Evolutionary conservation across 2,888 invertebrate genomes (phyloP).

Genomic region (Tenthredo scrophulariae): DNA sequence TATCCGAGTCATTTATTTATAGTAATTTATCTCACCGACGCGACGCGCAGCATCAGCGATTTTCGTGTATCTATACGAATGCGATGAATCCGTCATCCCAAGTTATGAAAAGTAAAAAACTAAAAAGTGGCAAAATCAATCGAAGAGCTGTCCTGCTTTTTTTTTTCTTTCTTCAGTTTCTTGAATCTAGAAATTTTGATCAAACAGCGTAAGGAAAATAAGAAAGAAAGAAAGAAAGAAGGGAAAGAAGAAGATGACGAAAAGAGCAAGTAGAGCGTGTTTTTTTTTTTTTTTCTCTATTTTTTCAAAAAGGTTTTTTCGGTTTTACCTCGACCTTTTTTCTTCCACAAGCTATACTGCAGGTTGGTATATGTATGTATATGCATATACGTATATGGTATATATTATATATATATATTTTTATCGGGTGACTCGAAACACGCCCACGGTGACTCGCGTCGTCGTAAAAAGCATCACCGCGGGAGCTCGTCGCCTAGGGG

Average conservation of each 20-base stretch:
- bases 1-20: background rate
- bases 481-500: conserved; percentile 55
- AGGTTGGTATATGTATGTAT: background rate
- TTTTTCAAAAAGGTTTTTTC: background rate
- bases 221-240: too few species aligned
- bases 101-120: too few species aligned
- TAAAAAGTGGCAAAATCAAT: background rate
- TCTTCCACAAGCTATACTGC: background rate
- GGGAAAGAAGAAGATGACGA: background rate
- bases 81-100: too few species aligned
- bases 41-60: too few species aligned
- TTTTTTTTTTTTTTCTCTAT: background rate
- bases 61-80: too few species aligned
- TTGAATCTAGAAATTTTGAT: too few species aligned
- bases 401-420: conserved; percentile 2
- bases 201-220: too few species aligned
- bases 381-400: background rate
- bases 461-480: conserved; percentile 67
- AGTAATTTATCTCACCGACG: background rate
- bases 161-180: too few species aligned
- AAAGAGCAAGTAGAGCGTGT: background rate
- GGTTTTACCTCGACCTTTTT: background rate
- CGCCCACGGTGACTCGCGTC: conserved; percentile 69
- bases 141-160: too few species aligned
- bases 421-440: conserved; percentile 58